Conservation (phyloP, 2,113 vertebrate species). For the Brienomyrus longianalis region DNA sequence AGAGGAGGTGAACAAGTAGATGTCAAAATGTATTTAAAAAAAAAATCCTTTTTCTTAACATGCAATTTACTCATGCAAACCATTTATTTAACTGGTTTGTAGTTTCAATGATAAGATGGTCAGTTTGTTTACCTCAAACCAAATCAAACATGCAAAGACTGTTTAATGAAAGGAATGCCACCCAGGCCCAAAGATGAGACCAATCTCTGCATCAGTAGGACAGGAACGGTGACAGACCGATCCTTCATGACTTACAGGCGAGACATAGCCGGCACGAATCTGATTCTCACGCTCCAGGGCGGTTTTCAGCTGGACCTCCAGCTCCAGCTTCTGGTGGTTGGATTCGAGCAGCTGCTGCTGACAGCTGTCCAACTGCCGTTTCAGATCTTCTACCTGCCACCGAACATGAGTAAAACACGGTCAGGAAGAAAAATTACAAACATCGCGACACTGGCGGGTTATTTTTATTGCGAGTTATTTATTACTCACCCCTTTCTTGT, state of each 20-base stretch:
- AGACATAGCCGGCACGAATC: slow-evolving; percentile 62
- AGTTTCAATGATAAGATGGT: slow-evolving; percentile 41
- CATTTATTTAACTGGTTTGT: slow-evolving; percentile 35
- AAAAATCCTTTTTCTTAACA: slow-evolving; percentile 45
- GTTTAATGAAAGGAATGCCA: slow-evolving; percentile 49
- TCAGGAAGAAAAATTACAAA: neutral
- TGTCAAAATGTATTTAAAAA: slow-evolving; percentile 37
- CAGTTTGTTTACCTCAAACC: slow-evolving; percentile 49
- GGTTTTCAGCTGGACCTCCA: slow-evolving; percentile 60
- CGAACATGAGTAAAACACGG: neutral
- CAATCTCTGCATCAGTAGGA: slow-evolving; percentile 3
- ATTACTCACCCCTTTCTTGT: slow-evolving; percentile 59
- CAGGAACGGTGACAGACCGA: neutral
- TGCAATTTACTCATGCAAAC: slow-evolving; percentile 70
- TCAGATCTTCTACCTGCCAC: slow-evolving; percentile 65
- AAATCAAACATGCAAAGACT: slow-evolving; percentile 61
- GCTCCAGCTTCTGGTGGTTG: slow-evolving; percentile 59
- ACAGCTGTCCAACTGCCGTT: slow-evolving; percentile 59
- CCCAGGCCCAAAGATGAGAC: slow-evolving; percentile 20
- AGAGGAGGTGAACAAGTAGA: slow-evolving; percentile 43
- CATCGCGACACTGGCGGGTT: no score
- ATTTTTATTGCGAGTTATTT: neutral
- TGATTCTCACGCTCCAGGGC: slow-evolving; percentile 63
- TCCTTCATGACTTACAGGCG: slow-evolving; percentile 56
- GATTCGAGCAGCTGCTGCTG: slow-evolving; percentile 64